phyloP scores from a whole-genome alignment of 2,888 invertebrate genomes.

The Anoplius nigerrimus region DNA sequence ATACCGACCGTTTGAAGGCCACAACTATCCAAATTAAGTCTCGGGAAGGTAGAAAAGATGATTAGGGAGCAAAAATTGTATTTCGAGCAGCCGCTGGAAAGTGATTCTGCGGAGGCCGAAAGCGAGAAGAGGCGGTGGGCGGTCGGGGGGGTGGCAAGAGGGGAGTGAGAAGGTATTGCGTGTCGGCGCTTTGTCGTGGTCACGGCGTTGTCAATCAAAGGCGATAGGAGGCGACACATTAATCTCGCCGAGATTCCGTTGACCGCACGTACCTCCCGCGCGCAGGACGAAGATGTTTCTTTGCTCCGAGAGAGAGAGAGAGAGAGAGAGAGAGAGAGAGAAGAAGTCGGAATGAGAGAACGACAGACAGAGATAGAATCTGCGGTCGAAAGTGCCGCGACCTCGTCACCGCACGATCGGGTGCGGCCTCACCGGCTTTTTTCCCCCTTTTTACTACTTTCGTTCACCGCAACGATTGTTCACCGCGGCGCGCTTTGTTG shows the following conservation, averaged over 20 bases:
- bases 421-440: no score
- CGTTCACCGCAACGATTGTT: no score
- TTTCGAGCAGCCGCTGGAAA: no score
- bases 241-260: slow-evolving; percentile 57
- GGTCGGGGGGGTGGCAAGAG: not conserved
- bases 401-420: slow-evolving; percentile 72
- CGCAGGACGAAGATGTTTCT: no score
- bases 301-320: no score
- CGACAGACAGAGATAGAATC: slow-evolving; percentile 49
- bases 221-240: slow-evolving; percentile 54
- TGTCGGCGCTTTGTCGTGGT: slow-evolving; percentile 74
- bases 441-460: no score
- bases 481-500: no score
- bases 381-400: slow-evolving; percentile 73
- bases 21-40: no score
- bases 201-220: slow-evolving; percentile 72
- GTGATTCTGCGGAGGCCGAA: no score
- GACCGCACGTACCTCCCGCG: slow-evolving; percentile 56
- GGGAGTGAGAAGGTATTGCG: slow-evolving; percentile 40
- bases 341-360: slow-evolving; percentile 32
- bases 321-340: slow-evolving; percentile 15
- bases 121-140: not conserved
- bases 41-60: no score
- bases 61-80: no score
- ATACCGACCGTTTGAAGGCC: no score